Base-by-base conservation (phyloP, 2,888 invertebrate species). In the Trichogramma evanescens region DNA sequence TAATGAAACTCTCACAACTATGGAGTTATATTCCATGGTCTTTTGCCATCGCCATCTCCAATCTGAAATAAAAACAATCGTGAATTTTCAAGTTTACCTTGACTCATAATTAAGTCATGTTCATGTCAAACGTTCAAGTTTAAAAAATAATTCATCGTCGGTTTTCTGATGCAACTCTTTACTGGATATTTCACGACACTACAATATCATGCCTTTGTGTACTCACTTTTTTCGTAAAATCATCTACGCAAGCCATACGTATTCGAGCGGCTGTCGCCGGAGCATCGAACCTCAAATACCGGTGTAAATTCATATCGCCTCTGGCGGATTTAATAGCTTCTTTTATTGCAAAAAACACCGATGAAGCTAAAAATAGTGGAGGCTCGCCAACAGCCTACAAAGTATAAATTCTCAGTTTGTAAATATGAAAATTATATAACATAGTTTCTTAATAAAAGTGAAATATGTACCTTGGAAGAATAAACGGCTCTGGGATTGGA, bases 401-500 rank as follows among this genome's bases (percentile, higher is more conserved):
- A 46, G 50, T 13, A 8, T 6, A 46, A 46, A 8, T 46, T 46
- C 10, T 46, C 46, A 46, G 8, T n/a, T 10, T 7, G 9, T 13
- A 13, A 10, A 5, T n/a, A n/a, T n/a, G n/a, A n/a, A 10, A n/a
- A 4, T 46, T 46, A 13, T n/a, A n/a, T 13, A 10, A 7, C 10
- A 5, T n/a, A 6, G 5, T 3, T 38, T 6, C 4, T 26, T 58
- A 45, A 54, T 54, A 44, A 44, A n/a, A 7, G 8, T 43, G 38
- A 43, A 26, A 13, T 39, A 51, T 61, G 13, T 76, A 92, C 95
- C 87, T 97, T 97, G 1, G 96, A 97, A 0, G 96, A 95, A 77
- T 91, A 96, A 4, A 97, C 91, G 13, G 95, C 96, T 71, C 89
- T 83, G 0, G 90, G 89, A 80, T 97, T 97, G 1, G 91, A 86